These are phyloP conservation scores for Helarctos malayanus DNA, from an alignment of 2,797 vertebrate genomes.

Conservation along the genomic window DNA sequence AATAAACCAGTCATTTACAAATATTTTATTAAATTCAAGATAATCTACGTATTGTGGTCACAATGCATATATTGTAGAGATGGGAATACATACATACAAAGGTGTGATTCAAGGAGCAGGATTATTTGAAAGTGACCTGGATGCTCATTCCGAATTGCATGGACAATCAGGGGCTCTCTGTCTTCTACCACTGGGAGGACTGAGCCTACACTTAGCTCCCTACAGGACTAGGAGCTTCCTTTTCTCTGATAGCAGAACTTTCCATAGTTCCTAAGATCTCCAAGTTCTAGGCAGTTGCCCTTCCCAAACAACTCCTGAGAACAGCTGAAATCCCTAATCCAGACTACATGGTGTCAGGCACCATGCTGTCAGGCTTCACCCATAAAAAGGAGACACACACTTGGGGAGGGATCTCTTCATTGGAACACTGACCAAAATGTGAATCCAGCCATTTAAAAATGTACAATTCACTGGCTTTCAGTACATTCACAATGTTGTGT, in stretches of 20 bases:
- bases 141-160: neutral
- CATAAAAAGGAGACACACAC: neutral
- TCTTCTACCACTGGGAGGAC: neutral
- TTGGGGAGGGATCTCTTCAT: neutral
- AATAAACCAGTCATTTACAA: slow-evolving; percentile 46
- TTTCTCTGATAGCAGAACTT: slow-evolving; percentile 40
- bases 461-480: neutral
- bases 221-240: neutral
- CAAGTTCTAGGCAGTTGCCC: neutral
- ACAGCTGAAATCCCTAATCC: neutral
- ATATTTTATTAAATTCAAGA: slow-evolving; percentile 40
- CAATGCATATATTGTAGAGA: neutral
- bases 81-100: neutral
- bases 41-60: neutral
- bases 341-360: neutral
- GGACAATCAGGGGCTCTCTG: neutral
- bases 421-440: neutral
- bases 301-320: slow-evolving; percentile 14
- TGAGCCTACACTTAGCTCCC: neutral
- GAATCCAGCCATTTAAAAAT: slow-evolving; percentile 35
- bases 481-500: neutral
- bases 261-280: neutral
- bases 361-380: neutral
- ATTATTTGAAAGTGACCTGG: slow-evolving; percentile 1
- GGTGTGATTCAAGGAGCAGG: neutral